These are phyloP conservation scores for Pantherophis guttatus DNA, from an alignment of 2,113 vertebrate genomes.

Conservation along the genomic window DNA sequence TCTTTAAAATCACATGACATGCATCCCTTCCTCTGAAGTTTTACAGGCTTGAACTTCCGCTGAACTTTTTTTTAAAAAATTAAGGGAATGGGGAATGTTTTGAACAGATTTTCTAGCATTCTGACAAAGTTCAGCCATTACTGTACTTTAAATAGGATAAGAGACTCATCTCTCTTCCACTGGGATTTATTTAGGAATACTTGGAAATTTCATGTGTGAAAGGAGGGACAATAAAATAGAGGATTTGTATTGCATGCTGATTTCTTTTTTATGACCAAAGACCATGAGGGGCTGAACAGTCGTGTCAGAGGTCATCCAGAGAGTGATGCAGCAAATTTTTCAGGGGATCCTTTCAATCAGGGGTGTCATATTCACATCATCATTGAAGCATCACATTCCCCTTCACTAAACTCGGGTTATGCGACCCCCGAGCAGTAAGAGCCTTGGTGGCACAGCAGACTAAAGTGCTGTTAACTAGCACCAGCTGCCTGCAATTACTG, in stretches of 20 bases:
- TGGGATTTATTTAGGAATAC: neutral
- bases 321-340: neutral
- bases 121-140: neutral
- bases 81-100: neutral
- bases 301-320: neutral
- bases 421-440: no score
- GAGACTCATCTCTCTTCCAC: neutral
- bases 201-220: neutral
- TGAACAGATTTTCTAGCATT: neutral
- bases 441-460: no score
- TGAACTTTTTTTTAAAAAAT: neutral
- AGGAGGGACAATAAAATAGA: neutral
- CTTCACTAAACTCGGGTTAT: no score
- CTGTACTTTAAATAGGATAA: neutral
- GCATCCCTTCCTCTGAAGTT: neutral
- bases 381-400: no score
- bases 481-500: no score
- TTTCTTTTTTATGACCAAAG: neutral
- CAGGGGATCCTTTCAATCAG: neutral
- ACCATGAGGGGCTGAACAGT: neutral
- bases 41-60: neutral
- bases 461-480: no score
- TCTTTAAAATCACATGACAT: neutral
- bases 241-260: neutral
- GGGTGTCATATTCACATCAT: no score